phyloP scores from a whole-genome alignment of 2,113 vertebrate species.

The Oreochromis niloticus region DNA sequence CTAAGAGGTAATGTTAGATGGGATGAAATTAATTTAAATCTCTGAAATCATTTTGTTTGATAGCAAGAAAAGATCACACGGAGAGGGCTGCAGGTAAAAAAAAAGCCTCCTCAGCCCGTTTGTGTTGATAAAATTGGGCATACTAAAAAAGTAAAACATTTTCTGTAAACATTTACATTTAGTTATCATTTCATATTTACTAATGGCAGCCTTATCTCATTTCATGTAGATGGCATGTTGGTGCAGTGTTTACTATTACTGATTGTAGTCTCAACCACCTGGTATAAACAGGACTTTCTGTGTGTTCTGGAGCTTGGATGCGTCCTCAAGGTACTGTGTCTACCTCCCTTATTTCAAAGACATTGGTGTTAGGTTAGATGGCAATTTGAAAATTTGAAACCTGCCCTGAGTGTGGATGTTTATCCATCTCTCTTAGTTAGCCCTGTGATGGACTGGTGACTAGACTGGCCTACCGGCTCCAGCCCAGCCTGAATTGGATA shows the following conservation, averaged over 20 bases:
- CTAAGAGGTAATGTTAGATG: not conserved
- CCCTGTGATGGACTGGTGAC: not conserved
- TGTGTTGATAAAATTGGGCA: not conserved
- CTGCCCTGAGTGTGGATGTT: not conserved
- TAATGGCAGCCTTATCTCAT: accelerated
- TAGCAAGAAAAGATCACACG: not conserved
- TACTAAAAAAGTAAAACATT: not conserved
- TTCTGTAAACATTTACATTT: not conserved
- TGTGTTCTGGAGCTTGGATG: not conserved
- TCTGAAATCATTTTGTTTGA: not conserved
- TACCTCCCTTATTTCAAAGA: not conserved
- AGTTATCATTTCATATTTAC: not conserved
- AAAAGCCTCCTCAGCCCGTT: not conserved
- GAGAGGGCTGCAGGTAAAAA: not conserved
- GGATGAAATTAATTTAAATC: not conserved
- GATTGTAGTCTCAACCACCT: not conserved
- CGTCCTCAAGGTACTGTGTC: not conserved
- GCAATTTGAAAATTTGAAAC: not conserved
- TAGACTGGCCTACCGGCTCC: not conserved
- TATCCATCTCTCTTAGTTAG: accelerated
- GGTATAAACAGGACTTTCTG: not conserved
- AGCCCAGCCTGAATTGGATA: not conserved
- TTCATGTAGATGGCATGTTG: not conserved
- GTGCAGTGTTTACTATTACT: not conserved
- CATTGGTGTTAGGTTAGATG: accelerated